Conservation (phyloP, 1,140 invertebrate genomes). For the Metaphire vulgaris region DNA sequence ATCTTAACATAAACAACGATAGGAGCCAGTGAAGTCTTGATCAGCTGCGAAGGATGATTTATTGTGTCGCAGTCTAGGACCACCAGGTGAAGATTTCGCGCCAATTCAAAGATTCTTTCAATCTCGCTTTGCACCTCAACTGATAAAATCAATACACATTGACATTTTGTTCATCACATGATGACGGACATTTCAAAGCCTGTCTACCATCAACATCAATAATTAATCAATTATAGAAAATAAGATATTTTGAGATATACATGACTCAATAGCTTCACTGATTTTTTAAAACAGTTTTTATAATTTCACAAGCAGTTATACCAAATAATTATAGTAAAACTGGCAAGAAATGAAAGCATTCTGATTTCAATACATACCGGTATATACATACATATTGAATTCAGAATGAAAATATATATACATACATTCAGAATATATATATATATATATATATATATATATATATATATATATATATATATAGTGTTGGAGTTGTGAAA, state of each 20-base stretch:
- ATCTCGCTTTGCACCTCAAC: constrained; percentile 92
- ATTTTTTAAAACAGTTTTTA: neutral
- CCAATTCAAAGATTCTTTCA: constrained; percentile 97
- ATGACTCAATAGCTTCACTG: neutral
- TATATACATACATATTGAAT: no score
- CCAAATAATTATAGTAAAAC: no score
- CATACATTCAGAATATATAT: no score
- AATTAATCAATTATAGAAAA: neutral
- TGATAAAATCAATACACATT: constrained; percentile 34
- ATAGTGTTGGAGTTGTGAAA: no score
- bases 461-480: no score
- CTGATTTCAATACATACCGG: no score
- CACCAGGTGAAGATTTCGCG: constrained; percentile 86
- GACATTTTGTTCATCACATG: no score
- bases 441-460: no score
- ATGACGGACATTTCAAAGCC: no score
- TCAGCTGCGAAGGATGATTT: constrained; percentile 98
- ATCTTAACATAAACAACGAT: constrained; percentile 99
- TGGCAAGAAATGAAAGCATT: no score
- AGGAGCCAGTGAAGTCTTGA: constrained; percentile 96
- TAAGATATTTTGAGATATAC: neutral
- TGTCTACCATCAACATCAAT: neutral
- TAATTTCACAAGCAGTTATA: no score
- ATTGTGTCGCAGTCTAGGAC: constrained; percentile 99
- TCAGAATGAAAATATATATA: no score